Percentiles rank a stretch among this genome's conserved stretches.
These are phyloP conservation scores for Hemicentrotus pulcherrimus DNA, from an alignment of 35 echinoderm and acorn worm genomes.

Conservation along the genomic window DNA sequence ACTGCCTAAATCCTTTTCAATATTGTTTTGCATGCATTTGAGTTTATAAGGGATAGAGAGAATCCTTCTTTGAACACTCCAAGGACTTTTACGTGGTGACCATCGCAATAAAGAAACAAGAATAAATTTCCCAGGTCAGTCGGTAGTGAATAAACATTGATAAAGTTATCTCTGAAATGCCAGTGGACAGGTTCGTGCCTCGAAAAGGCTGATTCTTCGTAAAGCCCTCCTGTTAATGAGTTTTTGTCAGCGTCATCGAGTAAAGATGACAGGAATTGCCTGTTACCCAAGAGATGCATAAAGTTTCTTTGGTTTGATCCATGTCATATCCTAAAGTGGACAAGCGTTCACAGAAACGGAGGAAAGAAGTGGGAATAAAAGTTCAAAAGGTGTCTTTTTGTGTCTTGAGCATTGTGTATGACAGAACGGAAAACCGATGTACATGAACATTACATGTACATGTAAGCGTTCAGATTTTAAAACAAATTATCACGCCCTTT, in stretches of 20 bases:
- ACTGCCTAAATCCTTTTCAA: neutral
- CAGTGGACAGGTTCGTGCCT: neutral
- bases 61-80: neutral
- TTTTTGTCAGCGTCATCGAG: neutral
- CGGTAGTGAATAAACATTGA: neutral
- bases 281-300: neutral
- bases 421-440: too few species aligned
- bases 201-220: neutral
- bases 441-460: too few species aligned
- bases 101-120: neutral
- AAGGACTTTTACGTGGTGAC: neutral
- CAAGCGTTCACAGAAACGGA: too few species aligned
- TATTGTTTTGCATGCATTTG: neutral
- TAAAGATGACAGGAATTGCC: neutral
- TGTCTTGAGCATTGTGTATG: too few species aligned
- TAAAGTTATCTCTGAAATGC: slow-evolving; percentile 4
- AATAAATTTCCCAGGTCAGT: neutral
- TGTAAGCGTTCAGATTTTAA: too few species aligned
- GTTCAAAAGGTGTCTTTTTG: too few species aligned
- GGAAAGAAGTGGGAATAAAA: too few species aligned
- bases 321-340: neutral
- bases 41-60: neutral
- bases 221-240: neutral
- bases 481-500: too few species aligned
- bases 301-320: neutral